Percentiles rank a stretch among this genome's conserved stretches.
These are phyloP conservation scores for Sycophila texana DNA, from an alignment of 2,888 invertebrate species.

Conservation along the genomic window DNA sequence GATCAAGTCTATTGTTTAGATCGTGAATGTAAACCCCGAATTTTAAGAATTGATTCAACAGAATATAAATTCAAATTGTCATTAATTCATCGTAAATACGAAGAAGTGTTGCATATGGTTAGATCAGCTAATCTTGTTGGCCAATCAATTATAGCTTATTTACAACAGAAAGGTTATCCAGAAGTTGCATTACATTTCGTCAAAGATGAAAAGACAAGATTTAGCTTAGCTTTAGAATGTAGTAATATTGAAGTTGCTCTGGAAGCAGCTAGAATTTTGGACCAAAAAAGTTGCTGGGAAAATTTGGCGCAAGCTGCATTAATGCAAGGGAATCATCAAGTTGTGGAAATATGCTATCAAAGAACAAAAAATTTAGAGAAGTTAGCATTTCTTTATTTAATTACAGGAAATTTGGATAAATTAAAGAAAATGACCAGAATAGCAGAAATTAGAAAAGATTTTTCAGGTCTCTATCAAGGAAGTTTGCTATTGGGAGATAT, in stretches of 20 bases:
- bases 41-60: conserved; percentile 96
- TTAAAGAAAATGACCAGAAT: conserved; percentile 99
- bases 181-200: conserved; percentile 99
- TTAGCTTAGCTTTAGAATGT: conserved; percentile 96
- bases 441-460: conserved; percentile 97
- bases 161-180: conserved; percentile 99
- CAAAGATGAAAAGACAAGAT: conserved; percentile 97
- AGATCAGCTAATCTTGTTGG: conserved; percentile 97
- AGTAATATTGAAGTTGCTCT: conserved; percentile 98
- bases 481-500: conserved; percentile 95
- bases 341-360: conserved; percentile 99
- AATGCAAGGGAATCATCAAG: conserved; percentile 94
- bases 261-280: conserved; percentile 95
- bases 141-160: conserved; percentile 98
- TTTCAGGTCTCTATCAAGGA: conserved; percentile 97
- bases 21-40: conserved; percentile 92
- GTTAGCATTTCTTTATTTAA: conserved; percentile 96
- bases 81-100: conserved; percentile 95
- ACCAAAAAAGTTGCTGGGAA: conserved; percentile 97
- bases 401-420: conserved; percentile 98
- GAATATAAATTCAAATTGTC: conserved; percentile 99
- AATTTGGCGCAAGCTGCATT: conserved; percentile 95
- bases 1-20: conserved; percentile 95
- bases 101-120: conserved; percentile 96
- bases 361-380: conserved; percentile 99